Percentiles rank a stretch among this genome's conserved stretches.
Evolutionary conservation across 2,888 invertebrate genomes (phyloP).

Genomic region (Hylaea fasciaria): DNA sequence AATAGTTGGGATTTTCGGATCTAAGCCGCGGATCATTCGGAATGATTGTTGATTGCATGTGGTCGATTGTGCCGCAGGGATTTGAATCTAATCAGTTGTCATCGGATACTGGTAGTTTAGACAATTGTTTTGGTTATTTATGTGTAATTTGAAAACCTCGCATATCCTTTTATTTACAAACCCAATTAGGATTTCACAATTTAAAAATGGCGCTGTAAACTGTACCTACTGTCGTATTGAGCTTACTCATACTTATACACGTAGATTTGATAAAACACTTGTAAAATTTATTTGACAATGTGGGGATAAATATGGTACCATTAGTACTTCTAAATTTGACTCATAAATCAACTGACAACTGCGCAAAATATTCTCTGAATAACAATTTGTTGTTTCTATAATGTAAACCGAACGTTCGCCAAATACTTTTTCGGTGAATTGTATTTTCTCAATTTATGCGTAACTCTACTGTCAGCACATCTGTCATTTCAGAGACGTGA

Average conservation of each 20-base stretch:
- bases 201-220: too few species aligned
- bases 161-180: neutral
- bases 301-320: slow-evolving; percentile 2
- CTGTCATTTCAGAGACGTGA: slow-evolving; percentile 31
- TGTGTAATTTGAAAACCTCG: slow-evolving; percentile 4
- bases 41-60: slow-evolving; percentile 69
- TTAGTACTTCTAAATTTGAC: slow-evolving; percentile 46
- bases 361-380: slow-evolving; percentile 46
- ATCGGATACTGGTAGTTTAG: slow-evolving; percentile 45
- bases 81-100: slow-evolving; percentile 50
- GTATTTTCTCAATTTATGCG: slow-evolving; percentile 33
- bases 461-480: slow-evolving; percentile 38
- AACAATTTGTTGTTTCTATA: slow-evolving; percentile 41
- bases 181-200: neutral
- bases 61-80: slow-evolving; percentile 73
- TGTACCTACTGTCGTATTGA: too few species aligned
- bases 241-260: too few species aligned
- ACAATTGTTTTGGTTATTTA: slow-evolving; percentile 38
- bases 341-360: slow-evolving; percentile 54
- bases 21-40: slow-evolving; percentile 77
- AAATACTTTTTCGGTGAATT: slow-evolving; percentile 33
- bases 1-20: slow-evolving; percentile 75
- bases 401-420: slow-evolving; percentile 30
- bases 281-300: slow-evolving; percentile 10
- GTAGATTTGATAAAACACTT: neutral